These are phyloP conservation scores for Melikaiella ostensackeni DNA, from an alignment of 2,888 invertebrate species.

Conservation along the genomic window DNA sequence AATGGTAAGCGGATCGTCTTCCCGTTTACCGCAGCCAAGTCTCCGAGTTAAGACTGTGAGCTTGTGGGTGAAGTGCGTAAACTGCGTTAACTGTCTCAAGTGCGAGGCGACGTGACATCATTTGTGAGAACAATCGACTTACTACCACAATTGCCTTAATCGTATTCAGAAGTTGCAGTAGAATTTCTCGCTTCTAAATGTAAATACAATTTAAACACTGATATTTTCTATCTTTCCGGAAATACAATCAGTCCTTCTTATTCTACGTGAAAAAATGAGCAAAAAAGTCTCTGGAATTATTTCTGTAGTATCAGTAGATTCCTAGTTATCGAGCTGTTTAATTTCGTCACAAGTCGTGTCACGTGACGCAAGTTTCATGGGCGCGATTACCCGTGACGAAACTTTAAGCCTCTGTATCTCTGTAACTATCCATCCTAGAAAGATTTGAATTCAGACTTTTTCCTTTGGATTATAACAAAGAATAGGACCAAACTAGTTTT, in stretches of 20 bases:
- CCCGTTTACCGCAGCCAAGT: conserved; percentile 29
- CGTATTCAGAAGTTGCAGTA: neutral
- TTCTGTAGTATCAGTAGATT: neutral
- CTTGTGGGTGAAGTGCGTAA: conserved; percentile 37
- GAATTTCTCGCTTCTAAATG: neutral
- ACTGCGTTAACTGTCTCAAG: conserved; percentile 31
- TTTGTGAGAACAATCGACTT: conserved; percentile 29
- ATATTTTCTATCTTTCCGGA: neutral
- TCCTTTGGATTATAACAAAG: no score
- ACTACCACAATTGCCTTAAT: conserved; percentile 15
- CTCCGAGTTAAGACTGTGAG: conserved; percentile 17
- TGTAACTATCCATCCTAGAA: no score
- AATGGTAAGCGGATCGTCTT: conserved; percentile 16
- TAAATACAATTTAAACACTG: neutral
- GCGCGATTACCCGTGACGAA: no score
- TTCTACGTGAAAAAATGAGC: neutral
- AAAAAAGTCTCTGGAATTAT: neutral
- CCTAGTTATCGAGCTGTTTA: neutral
- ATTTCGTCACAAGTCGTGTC: no score
- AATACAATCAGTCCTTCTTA: neutral
- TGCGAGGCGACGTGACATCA: conserved; percentile 35
- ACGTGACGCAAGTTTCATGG: no score
- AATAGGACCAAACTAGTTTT: no score
- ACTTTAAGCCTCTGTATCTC: no score
- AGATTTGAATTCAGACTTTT: no score